phyloP scores from a whole-genome alignment of 2,113 vertebrate genomes.

The Lonchura striata region DNA sequence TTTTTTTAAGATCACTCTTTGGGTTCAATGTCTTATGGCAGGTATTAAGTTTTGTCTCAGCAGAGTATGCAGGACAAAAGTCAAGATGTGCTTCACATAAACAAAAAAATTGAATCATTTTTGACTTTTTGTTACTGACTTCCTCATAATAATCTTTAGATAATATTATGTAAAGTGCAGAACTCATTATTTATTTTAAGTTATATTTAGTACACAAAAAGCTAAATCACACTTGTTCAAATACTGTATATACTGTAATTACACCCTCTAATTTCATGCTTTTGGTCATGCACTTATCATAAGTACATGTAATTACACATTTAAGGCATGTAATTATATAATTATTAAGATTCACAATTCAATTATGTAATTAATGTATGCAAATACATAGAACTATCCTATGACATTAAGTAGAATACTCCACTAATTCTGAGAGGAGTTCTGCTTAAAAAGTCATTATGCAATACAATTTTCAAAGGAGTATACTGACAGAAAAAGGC shows the following conservation, averaged over 20 bases:
- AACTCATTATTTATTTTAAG: not conserved
- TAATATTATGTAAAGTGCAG: not conserved
- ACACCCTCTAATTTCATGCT: slow-evolving; percentile 34
- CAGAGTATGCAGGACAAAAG: not conserved
- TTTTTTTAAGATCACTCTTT: not conserved
- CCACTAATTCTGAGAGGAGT: not conserved
- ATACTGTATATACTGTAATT: slow-evolving; percentile 22
- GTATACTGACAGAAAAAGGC: not conserved
- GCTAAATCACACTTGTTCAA: not conserved
- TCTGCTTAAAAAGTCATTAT: not conserved
- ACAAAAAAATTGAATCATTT: not conserved
- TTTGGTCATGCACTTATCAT: slow-evolving; percentile 53
- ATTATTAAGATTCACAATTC: slow-evolving; percentile 50
- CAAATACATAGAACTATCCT: slow-evolving; percentile 17
- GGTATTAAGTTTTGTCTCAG: not conserved
- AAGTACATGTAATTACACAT: slow-evolving; percentile 54
- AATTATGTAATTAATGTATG: slow-evolving; percentile 53
- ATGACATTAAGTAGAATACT: not conserved
- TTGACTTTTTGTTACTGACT: not conserved
- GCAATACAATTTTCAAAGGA: not conserved
- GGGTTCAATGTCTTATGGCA: not conserved
- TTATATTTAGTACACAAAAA: slow-evolving; percentile 5
- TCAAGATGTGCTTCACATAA: not conserved
- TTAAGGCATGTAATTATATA: slow-evolving; percentile 44
- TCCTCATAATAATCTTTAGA: not conserved